A percentile compares a stretch with the other conserved stretches of the same genome.
Evolutionary conservation across 2,888 invertebrate genomes (phyloP).

Genomic region (Andrena flavipes): DNA sequence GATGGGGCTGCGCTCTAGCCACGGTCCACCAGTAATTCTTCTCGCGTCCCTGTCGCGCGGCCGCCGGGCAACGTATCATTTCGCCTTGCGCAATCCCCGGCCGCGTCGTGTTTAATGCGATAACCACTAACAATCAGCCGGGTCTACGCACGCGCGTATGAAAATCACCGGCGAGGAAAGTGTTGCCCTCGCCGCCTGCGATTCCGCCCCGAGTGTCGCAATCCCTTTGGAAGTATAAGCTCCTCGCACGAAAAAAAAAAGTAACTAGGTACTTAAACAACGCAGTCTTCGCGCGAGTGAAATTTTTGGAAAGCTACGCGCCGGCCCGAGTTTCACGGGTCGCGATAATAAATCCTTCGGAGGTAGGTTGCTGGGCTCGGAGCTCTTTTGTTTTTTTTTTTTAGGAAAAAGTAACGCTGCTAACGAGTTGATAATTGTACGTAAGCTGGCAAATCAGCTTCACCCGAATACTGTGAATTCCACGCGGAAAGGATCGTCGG

Average conservation of each 20-base stretch:
- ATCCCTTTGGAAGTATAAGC: background rate
- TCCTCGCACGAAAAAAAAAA: background rate
- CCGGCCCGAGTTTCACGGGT: background rate
- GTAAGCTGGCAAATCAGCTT: background rate
- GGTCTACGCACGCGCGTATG: conserved; percentile 50
- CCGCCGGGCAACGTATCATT: conserved; percentile 48
- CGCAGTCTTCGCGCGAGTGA: background rate
- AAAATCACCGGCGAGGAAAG: conserved; percentile 43
- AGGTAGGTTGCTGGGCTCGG: no score
- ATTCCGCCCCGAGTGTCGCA: background rate
- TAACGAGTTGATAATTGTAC: background rate
- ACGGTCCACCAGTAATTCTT: conserved; percentile 41
- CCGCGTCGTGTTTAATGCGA: conserved; percentile 51
- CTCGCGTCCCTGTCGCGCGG: conserved; percentile 40
- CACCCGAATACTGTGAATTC: conserved; percentile 32
- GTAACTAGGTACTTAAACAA: no score
- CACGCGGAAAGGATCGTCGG: background rate
- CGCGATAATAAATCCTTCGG: background rate
- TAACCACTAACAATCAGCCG: conserved; percentile 53
- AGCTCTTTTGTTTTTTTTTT: no score
- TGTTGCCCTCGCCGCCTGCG: conserved; percentile 19
- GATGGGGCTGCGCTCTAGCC: conserved; percentile 18
- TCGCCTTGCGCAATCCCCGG: conserved; percentile 21
- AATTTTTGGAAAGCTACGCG: conserved; percentile 39
- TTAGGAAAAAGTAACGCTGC: background rate